Evolutionary conservation across 2,113 vertebrate species (phyloP).

Genomic region (Poeciliopsis retropinna): DNA sequence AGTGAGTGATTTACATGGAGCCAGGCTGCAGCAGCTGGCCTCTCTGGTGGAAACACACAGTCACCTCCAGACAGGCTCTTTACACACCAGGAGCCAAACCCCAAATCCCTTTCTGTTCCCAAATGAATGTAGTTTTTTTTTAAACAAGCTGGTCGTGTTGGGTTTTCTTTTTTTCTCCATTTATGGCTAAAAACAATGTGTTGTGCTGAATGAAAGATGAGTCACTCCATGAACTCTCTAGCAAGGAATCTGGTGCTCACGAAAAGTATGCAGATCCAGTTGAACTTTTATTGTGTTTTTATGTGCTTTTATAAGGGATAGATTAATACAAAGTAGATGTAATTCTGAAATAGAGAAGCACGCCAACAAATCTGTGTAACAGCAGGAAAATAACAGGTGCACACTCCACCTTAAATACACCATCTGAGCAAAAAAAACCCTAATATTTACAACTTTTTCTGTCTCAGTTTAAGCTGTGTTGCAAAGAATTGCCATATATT

Average conservation of each 20-base stretch:
- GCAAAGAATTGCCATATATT: no score
- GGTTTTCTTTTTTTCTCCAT: constrained; percentile 25
- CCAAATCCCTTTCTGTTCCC: constrained; percentile 2
- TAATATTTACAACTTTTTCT: not conserved
- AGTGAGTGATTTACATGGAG: constrained; percentile 27
- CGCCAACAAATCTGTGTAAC: not conserved
- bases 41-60: constrained; percentile 62
- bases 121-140: constrained; percentile 1
- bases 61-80: constrained; percentile 44
- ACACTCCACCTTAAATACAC: not conserved
- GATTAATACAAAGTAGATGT: not conserved
- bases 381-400: not conserved
- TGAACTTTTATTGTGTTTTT: not conserved
- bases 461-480: not conserved
- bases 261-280: not conserved
- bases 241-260: not conserved
- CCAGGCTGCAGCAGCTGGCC: constrained; percentile 52
- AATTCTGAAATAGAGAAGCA: not conserved
- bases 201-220: constrained; percentile 14
- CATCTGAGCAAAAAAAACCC: not conserved
- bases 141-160: not conserved
- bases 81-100: constrained; percentile 31
- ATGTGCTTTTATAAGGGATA: not conserved
- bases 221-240: constrained; percentile 16
- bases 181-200: constrained; percentile 21